phyloP scores from a whole-genome alignment of 2,797 vertebrate genomes.

The Chloroceryle amazona region DNA sequence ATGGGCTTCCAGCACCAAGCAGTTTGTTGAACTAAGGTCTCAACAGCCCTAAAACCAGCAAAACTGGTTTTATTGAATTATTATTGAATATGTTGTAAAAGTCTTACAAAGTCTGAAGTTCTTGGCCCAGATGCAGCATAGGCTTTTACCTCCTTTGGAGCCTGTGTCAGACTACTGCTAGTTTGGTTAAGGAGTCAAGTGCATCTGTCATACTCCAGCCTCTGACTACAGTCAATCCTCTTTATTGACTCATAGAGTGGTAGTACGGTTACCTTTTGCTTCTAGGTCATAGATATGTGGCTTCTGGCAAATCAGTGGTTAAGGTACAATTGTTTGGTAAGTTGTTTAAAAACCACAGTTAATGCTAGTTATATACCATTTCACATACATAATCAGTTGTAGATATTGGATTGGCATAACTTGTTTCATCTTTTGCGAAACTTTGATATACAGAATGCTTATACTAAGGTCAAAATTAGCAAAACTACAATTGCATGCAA shows the following conservation, averaged over 20 bases:
- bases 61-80: neutral
- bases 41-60: neutral
- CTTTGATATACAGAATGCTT: too few relatives aligned
- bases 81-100: neutral
- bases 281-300: too few relatives aligned
- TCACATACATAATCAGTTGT: too few relatives aligned
- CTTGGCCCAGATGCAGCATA: rapidly evolving
- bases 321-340: too few relatives aligned
- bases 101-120: neutral
- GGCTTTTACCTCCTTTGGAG: neutral
- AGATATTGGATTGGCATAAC: too few relatives aligned
- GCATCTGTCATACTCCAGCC: neutral
- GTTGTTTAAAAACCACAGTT: too few relatives aligned
- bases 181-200: neutral
- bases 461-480: too few relatives aligned
- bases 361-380: too few relatives aligned
- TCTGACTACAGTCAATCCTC: neutral
- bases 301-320: too few relatives aligned
- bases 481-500: too few relatives aligned
- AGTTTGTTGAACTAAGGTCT: neutral
- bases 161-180: rapidly evolving
- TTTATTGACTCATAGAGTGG: neutral
- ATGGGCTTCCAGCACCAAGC: neutral
- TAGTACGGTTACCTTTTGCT: neutral
- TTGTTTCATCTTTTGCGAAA: too few relatives aligned